Base-by-base conservation (phyloP, 1,140 invertebrate species). In the Trichonephila clavipes region DNA sequence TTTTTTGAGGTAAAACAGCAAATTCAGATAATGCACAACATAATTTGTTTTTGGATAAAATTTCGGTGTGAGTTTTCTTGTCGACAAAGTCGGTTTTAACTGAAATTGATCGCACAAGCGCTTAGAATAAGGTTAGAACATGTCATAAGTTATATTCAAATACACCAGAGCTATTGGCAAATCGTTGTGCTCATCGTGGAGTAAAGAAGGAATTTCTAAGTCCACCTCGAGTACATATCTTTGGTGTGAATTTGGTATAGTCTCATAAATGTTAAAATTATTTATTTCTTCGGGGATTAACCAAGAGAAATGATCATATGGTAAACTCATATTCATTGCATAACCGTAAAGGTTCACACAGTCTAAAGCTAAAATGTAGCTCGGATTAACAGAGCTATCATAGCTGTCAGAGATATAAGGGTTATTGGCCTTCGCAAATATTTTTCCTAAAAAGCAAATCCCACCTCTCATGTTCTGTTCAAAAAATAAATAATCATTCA, bases 1-100 rank as follows among this genome's bases (percentile, higher is more conserved):
- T 89, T 95, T 44, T 86, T 95, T 83, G 28, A 96, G 12, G 94
- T 95, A 96, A 95, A 96, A 96, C 95, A 96, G 21, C 5, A 82
- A 95, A 95, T 96, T 96, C 94, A 94, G 88, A 95, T 96, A 96
- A 95, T 96, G 96, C 61, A 96, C 95, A 85, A 96, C 94, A 95
- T 96, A 96, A 66, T 96, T 96, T 94, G 94, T 94, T 89, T 94
- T 94, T 5, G 14, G 0, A 7, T 16, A 69, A 40, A 94, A 91
- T 87, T 87, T 93, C 14, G 83, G 77, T 6, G 61, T 64, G 7
- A 94, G 58, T 62, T 94, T 94, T 83, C 81, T 72, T 83, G 12
- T 24, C 1, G 88, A 66, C 2, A 89, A 59, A 16, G 69, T 89
- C 5, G 6, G 6, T 58, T 28, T 44, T 59, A 90, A 90, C 69